Conservation (phyloP, 2,797 vertebrate genomes). For the Myripristis murdjan region DNA sequence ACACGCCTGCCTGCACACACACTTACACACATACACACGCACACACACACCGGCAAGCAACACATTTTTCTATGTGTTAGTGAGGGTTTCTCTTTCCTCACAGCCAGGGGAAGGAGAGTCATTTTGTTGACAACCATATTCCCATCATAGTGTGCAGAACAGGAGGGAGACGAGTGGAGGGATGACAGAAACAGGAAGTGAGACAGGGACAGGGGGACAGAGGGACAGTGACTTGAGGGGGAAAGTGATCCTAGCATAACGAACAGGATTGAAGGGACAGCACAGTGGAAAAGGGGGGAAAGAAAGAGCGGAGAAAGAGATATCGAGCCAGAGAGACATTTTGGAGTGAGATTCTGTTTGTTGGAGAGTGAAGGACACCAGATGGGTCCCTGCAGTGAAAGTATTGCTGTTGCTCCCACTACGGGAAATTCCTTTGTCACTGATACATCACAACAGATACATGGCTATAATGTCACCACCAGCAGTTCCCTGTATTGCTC, state of each 20-base stretch:
- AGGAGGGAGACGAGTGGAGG: background rate
- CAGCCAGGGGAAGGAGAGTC: conserved; percentile 47
- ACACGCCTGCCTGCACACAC: conserved; percentile 24
- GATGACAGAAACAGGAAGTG: conserved; percentile 20
- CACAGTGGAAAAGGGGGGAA: conserved; percentile 1
- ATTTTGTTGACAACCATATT: conserved; percentile 59
- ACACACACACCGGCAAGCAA: conserved; percentile 42
- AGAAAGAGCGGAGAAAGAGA: conserved; percentile 10
- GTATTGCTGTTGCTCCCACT: conserved; percentile 18
- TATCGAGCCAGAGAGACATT: conserved; percentile 14
- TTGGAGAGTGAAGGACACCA: conserved; percentile 39
- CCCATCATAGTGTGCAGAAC: conserved; percentile 35
- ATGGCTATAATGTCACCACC: conserved; percentile 45
- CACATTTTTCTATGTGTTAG: conserved; percentile 50
- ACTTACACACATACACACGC: conserved; percentile 20
- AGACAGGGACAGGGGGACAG: conserved; percentile 30
- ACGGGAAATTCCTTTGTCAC: conserved; percentile 42
- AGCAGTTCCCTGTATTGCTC: conserved; percentile 43
- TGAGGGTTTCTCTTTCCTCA: conserved; percentile 56
- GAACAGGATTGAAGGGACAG: conserved; percentile 5
- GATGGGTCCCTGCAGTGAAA: conserved; percentile 34
- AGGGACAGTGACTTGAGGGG: background rate
- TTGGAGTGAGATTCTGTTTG: conserved; percentile 10
- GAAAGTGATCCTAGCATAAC: background rate
- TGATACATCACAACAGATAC: conserved; percentile 39